Evolutionary conservation across 2,113 vertebrate species (phyloP).

Genomic region (Notarius quadriscutis): DNA sequence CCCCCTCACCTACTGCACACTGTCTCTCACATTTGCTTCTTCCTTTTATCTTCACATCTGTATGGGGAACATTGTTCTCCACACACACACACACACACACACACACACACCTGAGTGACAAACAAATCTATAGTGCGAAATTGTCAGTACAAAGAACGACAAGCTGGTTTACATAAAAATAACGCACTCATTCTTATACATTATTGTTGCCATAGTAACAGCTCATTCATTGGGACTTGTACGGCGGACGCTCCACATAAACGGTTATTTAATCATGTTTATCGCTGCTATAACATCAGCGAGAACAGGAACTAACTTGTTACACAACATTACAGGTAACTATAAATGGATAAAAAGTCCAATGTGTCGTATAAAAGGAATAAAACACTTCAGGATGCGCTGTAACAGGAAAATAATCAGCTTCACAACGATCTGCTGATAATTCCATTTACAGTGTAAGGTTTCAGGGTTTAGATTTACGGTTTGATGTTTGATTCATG

Average conservation of each 20-base stretch:
- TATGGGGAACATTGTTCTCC: not conserved
- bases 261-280: not conserved
- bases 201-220: not conserved
- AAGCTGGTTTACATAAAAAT: not conserved
- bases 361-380: not conserved
- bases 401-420: not conserved
- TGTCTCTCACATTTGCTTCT: constrained; percentile 9
- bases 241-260: not conserved
- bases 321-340: not conserved
- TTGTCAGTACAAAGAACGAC: not conserved
- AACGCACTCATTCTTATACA: too few species aligned
- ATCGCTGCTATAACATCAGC: not conserved
- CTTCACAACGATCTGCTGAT: not conserved
- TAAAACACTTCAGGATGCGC: not conserved
- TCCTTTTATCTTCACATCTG: constrained; percentile 34
- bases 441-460: not conserved
- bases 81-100: not conserved
- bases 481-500: not conserved
- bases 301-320: not conserved
- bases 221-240: not conserved
- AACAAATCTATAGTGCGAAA: not conserved
- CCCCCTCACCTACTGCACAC: not conserved
- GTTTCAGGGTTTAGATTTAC: not conserved
- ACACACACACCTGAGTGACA: constrained; percentile 5
- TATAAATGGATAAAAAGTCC: not conserved